Conservation (phyloP, 2,797 vertebrate species). For the Pseudomugil gertrudae region DNA sequence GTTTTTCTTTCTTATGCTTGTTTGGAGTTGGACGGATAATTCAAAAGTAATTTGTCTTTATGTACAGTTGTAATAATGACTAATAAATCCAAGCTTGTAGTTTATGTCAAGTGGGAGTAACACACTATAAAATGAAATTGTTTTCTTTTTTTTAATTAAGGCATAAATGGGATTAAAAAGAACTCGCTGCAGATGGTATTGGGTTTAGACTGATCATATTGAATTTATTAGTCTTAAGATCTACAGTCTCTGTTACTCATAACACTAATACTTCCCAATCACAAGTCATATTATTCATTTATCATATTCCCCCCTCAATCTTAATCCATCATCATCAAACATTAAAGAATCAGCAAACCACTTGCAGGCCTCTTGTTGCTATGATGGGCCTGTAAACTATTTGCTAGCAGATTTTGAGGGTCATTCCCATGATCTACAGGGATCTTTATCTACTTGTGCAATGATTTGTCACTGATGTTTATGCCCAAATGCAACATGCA, state of each 20-base stretch:
- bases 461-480: slow-evolving; percentile 60
- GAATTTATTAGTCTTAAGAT: slow-evolving; percentile 62
- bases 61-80: slow-evolving; percentile 9
- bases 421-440: slow-evolving; percentile 48
- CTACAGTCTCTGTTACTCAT: slow-evolving; percentile 56
- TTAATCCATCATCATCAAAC: slow-evolving; percentile 36
- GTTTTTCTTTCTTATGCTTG: slow-evolving; percentile 7
- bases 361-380: slow-evolving; percentile 46
- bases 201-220: slow-evolving; percentile 41
- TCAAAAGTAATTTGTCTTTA: slow-evolving; percentile 22
- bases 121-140: slow-evolving; percentile 17
- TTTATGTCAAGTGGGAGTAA: slow-evolving; percentile 27
- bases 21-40: slow-evolving; percentile 24
- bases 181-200: slow-evolving; percentile 50
- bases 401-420: slow-evolving; percentile 46
- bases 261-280: slow-evolving; percentile 43
- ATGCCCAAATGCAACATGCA: slow-evolving; percentile 29
- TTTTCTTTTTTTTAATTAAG: slow-evolving; percentile 28
- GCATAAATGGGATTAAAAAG: slow-evolving; percentile 28
- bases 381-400: slow-evolving; percentile 50
- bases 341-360: slow-evolving; percentile 39
- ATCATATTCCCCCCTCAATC: slow-evolving; percentile 41
- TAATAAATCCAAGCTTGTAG: slow-evolving; percentile 32
- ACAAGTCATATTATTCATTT: slow-evolving; percentile 51
- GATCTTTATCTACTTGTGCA: slow-evolving; percentile 34